phyloP scores from a whole-genome alignment of 2,113 vertebrate species.

The Athene noctua region DNA sequence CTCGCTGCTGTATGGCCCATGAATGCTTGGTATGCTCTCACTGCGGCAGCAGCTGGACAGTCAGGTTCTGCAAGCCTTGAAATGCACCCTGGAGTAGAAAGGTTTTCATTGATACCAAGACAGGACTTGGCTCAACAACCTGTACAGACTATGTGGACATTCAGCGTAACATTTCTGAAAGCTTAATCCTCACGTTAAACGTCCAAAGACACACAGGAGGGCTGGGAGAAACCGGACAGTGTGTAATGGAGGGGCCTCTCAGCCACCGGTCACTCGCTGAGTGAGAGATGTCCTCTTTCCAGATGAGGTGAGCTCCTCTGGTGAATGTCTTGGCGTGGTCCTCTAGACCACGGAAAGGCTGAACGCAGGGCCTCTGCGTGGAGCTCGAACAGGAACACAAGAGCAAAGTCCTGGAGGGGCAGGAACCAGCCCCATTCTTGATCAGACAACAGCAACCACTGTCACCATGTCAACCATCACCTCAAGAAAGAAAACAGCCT shows the following conservation, averaged over 20 bases:
- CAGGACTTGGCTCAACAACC: not conserved
- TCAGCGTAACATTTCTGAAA: fast-evolving
- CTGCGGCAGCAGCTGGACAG: not conserved
- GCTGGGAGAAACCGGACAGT: not conserved
- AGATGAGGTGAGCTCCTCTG: not conserved
- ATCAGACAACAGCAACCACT: not conserved
- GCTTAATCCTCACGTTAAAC: not conserved
- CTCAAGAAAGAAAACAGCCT: not conserved
- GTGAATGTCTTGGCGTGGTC: not conserved
- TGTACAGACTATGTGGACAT: not conserved
- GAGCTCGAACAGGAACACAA: not conserved
- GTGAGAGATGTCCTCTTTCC: not conserved
- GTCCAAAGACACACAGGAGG: fast-evolving
- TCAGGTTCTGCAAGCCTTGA: not conserved
- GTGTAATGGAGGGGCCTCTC: not conserved
- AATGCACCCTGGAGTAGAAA: not conserved
- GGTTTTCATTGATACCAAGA: not conserved
- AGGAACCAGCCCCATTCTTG: not conserved
- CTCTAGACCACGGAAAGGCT: not conserved
- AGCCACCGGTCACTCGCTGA: not conserved
- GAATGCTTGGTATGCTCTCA: not conserved
- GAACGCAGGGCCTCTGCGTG: not conserved
- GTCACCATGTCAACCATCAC: not conserved
- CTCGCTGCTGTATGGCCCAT: not conserved
- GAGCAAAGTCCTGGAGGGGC: not conserved